Conservation (phyloP, 2,888 invertebrate species). For the Elgonia sp. region DNA sequence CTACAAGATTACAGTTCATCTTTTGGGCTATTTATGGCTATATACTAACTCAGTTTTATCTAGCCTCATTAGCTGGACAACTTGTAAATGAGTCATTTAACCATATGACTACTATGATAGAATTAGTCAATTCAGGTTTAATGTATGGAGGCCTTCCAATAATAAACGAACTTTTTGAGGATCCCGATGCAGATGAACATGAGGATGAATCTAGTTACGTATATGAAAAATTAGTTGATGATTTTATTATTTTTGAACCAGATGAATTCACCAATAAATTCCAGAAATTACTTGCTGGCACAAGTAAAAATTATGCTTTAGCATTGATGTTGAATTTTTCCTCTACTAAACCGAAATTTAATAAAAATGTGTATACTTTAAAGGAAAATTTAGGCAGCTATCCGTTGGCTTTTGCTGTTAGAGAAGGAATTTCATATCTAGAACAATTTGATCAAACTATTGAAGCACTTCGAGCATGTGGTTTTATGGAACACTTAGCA, state of each 20-base stretch:
- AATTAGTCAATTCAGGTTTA: slow-evolving; percentile 79
- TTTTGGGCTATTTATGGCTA: slow-evolving; percentile 83
- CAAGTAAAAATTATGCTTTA: slow-evolving; percentile 79
- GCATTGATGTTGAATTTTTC: slow-evolving; percentile 81
- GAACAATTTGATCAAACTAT: slow-evolving; percentile 78
- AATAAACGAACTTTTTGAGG: slow-evolving; percentile 78
- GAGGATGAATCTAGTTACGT: slow-evolving; percentile 80
- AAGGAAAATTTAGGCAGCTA: slow-evolving; percentile 79
- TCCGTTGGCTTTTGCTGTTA: slow-evolving; percentile 82
- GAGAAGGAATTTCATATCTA: slow-evolving; percentile 82
- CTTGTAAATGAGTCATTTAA: slow-evolving; percentile 79
- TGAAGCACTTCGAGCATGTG: slow-evolving; percentile 76
- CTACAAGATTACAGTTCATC: slow-evolving; percentile 82
- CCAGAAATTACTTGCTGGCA: slow-evolving; percentile 77
- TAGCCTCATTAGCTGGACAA: slow-evolving; percentile 84
- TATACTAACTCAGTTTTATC: slow-evolving; percentile 82
- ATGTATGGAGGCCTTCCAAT: slow-evolving; percentile 76
- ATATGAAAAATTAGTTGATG: slow-evolving; percentile 62
- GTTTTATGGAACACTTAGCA: slow-evolving; percentile 79
- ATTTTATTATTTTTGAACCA: slow-evolving; percentile 76
- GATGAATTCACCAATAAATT: slow-evolving; percentile 74
- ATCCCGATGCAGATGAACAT: slow-evolving; percentile 85
- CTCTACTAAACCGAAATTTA: slow-evolving; percentile 62
- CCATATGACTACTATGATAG: slow-evolving; percentile 79
- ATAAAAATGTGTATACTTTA: slow-evolving; percentile 78